Conservation (phyloP, 2,113 vertebrate genomes). For the Cathartes aura region DNA sequence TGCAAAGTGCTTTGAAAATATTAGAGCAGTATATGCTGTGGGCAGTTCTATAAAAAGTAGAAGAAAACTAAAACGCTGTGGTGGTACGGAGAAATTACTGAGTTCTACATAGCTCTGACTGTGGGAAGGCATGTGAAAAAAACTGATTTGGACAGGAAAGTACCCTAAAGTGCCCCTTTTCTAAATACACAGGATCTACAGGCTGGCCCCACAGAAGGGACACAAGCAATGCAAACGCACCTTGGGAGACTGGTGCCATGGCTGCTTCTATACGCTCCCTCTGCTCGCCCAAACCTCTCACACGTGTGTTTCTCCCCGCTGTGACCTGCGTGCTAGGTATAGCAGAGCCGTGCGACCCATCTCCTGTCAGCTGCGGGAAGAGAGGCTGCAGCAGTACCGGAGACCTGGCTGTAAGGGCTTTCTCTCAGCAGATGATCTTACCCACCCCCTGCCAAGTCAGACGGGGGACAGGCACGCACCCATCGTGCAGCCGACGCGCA, state of each 20-base stretch:
- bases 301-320: rapidly evolving
- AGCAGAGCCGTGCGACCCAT: rapidly evolving
- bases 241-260: background rate
- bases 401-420: background rate
- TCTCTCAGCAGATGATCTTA: background rate
- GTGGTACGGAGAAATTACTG: background rate
- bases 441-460: no score
- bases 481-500: rapidly evolving
- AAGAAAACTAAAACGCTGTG: background rate
- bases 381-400: rapidly evolving
- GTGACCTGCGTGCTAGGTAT: background rate
- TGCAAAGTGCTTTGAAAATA: background rate
- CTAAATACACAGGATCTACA: background rate
- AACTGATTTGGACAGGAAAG: background rate
- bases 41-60: background rate
- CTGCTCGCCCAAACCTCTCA: background rate
- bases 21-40: background rate
- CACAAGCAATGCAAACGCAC: rapidly evolving
- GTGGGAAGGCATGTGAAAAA: background rate
- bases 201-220: background rate
- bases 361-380: background rate
- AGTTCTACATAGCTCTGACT: background rate
- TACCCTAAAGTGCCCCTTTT: background rate
- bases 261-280: rapidly evolving
- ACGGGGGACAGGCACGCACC: rapidly evolving